phyloP scores from a whole-genome alignment of 2,797 vertebrate genomes.

The Channallabes apus region DNA sequence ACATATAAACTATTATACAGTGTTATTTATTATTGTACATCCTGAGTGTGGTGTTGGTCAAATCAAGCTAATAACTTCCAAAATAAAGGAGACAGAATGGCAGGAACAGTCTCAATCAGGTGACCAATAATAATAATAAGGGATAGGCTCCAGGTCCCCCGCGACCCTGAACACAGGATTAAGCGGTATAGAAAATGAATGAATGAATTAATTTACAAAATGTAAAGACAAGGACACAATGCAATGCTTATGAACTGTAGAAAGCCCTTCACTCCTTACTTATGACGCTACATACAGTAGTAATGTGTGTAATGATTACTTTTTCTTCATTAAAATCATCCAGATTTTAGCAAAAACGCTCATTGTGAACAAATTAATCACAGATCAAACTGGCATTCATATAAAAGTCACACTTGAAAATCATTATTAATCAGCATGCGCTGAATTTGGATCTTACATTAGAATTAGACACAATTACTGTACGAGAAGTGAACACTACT shows the following conservation, averaged over 20 bases:
- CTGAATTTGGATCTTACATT: slow-evolving; percentile 29
- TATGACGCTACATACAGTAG: neutral
- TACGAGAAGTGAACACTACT: neutral
- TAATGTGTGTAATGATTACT: neutral
- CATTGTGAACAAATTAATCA: neutral
- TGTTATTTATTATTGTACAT: neutral
- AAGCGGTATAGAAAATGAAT: no score
- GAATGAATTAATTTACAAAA: neutral
- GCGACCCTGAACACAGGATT: no score
- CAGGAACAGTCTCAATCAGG: neutral
- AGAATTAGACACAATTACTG: slow-evolving; percentile 22
- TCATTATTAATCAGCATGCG: neutral
- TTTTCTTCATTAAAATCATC: slow-evolving; percentile 39
- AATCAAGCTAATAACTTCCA: neutral
- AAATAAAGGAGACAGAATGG: neutral
- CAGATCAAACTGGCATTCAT: slow-evolving; percentile 32
- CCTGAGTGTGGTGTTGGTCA: neutral
- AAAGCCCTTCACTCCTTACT: neutral
- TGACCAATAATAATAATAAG: neutral
- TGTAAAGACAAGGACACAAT: neutral
- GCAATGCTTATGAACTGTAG: neutral
- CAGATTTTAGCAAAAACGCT: neutral
- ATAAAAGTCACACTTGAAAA: neutral
- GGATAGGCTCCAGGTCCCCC: no score
- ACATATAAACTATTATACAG: no score